A percentile compares a stretch with the other conserved stretches of the same genome.
Conservation (phyloP, 2,888 invertebrate species). For the Cryptus armator region DNA sequence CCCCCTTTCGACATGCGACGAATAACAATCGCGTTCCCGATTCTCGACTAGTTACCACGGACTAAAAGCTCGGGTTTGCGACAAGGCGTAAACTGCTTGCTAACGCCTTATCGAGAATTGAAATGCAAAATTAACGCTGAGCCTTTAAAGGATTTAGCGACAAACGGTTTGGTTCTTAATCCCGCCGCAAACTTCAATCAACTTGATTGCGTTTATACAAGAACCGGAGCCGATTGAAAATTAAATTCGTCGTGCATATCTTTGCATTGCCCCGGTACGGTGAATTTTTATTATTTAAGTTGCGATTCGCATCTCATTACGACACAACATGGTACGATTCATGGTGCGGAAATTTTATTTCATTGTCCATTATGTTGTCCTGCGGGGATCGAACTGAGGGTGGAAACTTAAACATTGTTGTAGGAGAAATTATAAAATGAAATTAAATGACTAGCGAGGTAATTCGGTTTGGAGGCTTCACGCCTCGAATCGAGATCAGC, state of each 20-base stretch:
- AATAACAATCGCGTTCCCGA: constrained; percentile 31
- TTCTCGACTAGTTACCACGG: constrained; percentile 19
- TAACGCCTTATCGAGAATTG: constrained; percentile 60
- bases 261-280: not conserved
- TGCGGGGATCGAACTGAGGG: not conserved
- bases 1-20: constrained; percentile 47
- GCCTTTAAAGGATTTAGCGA: constrained; percentile 29
- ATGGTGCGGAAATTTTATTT: not conserved
- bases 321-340: not conserved
- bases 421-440: constrained; percentile 17
- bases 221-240: not conserved
- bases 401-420: not conserved
- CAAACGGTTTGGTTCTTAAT: constrained; percentile 46
- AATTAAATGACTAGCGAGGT: constrained; percentile 24
- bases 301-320: not conserved
- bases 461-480: constrained; percentile 3
- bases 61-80: constrained; percentile 5
- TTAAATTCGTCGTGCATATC: not conserved
- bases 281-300: not conserved
- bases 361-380: not conserved
- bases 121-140: constrained; percentile 56
- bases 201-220: constrained; percentile 48
- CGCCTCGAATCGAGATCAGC: constrained; percentile 56
- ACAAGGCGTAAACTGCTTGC: constrained; percentile 29
- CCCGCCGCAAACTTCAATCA: constrained; percentile 64